phyloP scores from a whole-genome alignment of 2,113 vertebrate species.

The Pseudolaguvia tuberculata region DNA sequence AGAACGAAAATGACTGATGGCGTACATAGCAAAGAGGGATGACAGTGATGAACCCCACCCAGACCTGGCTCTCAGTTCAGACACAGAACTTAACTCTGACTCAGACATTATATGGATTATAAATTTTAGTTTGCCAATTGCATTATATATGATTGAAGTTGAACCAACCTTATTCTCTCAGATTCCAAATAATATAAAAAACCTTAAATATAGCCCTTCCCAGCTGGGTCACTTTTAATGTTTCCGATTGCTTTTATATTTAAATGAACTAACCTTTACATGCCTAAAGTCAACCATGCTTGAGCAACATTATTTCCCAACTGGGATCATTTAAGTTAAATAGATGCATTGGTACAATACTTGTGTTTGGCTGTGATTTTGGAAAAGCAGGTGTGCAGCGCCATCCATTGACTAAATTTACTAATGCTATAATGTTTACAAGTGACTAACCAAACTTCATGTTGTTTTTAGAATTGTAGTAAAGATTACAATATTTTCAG shows the following conservation, averaged over 20 bases:
- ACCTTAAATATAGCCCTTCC: neutral
- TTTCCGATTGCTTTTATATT: neutral
- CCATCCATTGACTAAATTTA: neutral
- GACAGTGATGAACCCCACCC: neutral
- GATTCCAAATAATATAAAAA: neutral
- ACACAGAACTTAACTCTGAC: neutral
- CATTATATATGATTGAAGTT: neutral
- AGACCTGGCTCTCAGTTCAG: neutral
- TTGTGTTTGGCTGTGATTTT: neutral
- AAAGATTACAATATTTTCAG: too few species aligned
- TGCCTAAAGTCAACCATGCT: neutral
- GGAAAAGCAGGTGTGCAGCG: neutral
- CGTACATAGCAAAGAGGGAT: conserved; percentile 2
- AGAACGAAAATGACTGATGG: neutral
- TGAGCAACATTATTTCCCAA: neutral
- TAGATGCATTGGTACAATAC: too few species aligned
- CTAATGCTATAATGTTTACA: neutral
- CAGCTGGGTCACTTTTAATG: neutral
- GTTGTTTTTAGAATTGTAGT: neutral
- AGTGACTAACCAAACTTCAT: neutral
- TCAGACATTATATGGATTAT: conserved; percentile 3
- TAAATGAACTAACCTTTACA: neutral
- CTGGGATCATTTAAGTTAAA: neutral
- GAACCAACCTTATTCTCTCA: neutral
- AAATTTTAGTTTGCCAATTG: neutral